A percentile compares a stretch with the other conserved stretches of the same genome.
phyloP scores from a whole-genome alignment of 2,797 vertebrate species.

The Falco cherrug region DNA sequence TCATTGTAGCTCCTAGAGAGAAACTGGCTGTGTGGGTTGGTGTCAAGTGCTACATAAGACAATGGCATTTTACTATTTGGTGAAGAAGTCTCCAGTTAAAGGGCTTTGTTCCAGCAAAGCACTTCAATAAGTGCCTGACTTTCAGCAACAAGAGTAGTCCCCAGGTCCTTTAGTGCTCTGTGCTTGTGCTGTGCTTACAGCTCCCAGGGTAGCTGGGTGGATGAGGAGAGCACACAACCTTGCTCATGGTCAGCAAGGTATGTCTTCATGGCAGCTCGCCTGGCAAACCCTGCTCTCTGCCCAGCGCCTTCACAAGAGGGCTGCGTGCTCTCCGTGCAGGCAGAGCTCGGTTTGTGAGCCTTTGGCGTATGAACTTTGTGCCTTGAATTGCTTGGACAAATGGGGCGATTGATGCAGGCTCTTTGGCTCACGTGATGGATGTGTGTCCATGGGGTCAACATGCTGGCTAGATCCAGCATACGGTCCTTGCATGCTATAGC shows the following conservation, averaged over 20 bases:
- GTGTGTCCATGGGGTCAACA: not conserved
- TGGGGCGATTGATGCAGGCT: not conserved
- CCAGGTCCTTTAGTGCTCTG: not conserved
- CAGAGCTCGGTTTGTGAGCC: not conserved
- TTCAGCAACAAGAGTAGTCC: not conserved
- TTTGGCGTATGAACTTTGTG: not conserved
- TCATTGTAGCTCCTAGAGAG: not conserved
- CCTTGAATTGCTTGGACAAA: not conserved
- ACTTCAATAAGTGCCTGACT: not conserved
- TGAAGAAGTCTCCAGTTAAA: not conserved
- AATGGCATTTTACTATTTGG: not conserved
- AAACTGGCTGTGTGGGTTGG: not conserved
- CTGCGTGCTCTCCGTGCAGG: not conserved
- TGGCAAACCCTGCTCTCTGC: not conserved
- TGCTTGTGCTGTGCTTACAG: not conserved
- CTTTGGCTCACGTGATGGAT: fast-evolving
- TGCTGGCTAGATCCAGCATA: not conserved
- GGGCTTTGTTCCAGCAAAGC: not conserved
- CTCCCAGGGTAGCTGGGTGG: not conserved
- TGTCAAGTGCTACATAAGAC: not conserved
- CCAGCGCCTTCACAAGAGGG: not conserved
- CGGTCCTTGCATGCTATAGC: not conserved
- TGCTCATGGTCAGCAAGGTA: fast-evolving
- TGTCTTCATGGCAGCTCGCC: not conserved
- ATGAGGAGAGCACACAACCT: not conserved